A percentile compares a stretch with the other conserved stretches of the same genome.
These are phyloP conservation scores for Pammene aurita DNA, from an alignment of 2,888 invertebrate species.

Conservation along the genomic window DNA sequence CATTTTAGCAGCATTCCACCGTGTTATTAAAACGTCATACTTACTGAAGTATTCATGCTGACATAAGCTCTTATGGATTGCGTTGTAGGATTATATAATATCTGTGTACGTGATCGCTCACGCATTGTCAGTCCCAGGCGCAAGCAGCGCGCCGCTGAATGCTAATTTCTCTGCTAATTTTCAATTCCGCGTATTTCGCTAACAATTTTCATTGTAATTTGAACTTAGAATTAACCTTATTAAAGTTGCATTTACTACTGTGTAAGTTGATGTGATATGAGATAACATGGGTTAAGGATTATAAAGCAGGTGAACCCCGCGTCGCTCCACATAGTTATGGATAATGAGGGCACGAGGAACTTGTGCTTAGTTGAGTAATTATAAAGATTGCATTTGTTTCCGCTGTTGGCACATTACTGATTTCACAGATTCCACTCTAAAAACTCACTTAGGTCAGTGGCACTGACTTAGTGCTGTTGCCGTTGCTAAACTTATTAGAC, in stretches of 20 bases:
- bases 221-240: no score
- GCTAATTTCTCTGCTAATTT: background rate
- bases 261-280: background rate
- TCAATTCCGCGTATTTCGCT: background rate
- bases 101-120: conserved; percentile 53
- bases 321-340: conserved; percentile 17
- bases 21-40: background rate
- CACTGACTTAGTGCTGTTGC: background rate
- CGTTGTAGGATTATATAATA: conserved; percentile 26
- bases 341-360: conserved; percentile 31
- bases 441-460: background rate
- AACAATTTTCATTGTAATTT: background rate
- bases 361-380: conserved; percentile 19
- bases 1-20: conserved; percentile 2
- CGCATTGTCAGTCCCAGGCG: conserved; percentile 45
- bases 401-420: conserved; percentile 15
- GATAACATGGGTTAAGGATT: background rate
- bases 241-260: conserved; percentile 1
- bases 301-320: conserved; percentile 8
- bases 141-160: conserved; percentile 16
- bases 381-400: conserved; percentile 19
- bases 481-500: no score
- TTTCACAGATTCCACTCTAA: conserved; percentile 17
- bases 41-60: background rate
- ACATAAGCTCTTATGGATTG: background rate